Evolutionary conservation across 2,113 vertebrate species (phyloP), one percentile per base, ranked within the genome.

Genomic region (Terrapene triunguis): DNA sequence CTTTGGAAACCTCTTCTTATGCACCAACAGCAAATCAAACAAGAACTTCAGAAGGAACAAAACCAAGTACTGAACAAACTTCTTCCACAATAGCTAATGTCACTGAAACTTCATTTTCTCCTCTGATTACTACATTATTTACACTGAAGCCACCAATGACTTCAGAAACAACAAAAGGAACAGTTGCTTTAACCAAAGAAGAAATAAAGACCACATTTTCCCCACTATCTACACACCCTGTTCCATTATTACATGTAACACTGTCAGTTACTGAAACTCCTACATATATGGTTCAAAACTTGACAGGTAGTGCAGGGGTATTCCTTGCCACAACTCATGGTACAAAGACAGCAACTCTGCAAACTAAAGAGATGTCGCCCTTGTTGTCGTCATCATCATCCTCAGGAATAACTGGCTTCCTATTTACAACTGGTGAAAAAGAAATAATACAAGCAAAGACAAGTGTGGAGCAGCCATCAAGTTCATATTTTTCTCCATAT

Each of bases 21-120:
- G 32, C 17, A 35, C 8, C 80, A 84, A 50, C 72, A 69, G 13
- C 19, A 84, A 94, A 92, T 9, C 5, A 91, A 80, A 97, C 97
- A 74, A 53, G 47, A 90, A 17, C 48, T 88, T 87, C 78, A 47
- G 95, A 80, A 86, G 79, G 7, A 48, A 80, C 50, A 74, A 85
- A 95, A 91, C 8, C 29, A 50, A 89, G 83, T 1, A 0, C 57
- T 42, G 91, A 44, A 69, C 87, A 94, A 50, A 42, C 89, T 80
- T 89, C 53, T 87, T 57, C 76, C 19, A 48, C 80, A 22, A 11
- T 22, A 55, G 29, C 84, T 76, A 95, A 96, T 85, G 74, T 88
- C 53, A 97, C 95, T 62, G 38, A 21, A 81, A 48, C 87, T 48
- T 83, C 95, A 35, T 84, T 93, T 96, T 62, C 91, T 89, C 92